Evolutionary conservation across 2,888 invertebrate species (phyloP).

Genomic region (Dichetophora obliterata): DNA sequence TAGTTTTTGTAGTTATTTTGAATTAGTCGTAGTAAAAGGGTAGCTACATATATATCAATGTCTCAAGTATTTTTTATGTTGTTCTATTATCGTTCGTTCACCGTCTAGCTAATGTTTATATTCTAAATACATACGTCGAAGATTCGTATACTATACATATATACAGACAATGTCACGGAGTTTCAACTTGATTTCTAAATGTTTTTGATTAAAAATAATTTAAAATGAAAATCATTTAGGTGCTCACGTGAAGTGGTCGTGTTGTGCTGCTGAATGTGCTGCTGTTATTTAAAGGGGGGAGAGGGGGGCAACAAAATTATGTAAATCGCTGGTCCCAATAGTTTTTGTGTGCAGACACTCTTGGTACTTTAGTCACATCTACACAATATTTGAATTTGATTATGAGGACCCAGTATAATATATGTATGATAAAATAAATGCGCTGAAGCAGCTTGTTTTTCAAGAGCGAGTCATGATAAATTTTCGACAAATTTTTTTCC

Average conservation of each 20-base stretch:
- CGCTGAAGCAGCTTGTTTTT: slow-evolving; percentile 18
- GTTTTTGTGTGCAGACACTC: not conserved
- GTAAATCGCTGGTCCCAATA: not conserved
- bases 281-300: not conserved
- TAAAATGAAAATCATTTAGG: slow-evolving; percentile 14
- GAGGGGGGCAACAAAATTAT: not conserved
- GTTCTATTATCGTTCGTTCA: no score
- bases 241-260: slow-evolving; percentile 48
- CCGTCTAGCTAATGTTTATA: no score
- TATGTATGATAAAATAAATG: slow-evolving; percentile 18
- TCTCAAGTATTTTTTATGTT: no score
- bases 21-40: no score
- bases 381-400: not conserved
- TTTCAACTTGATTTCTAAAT: slow-evolving; percentile 11
- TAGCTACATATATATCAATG: no score
- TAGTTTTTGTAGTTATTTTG: no score
- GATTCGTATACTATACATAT: no score
- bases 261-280: slow-evolving; percentile 1
- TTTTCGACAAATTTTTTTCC: not conserved
- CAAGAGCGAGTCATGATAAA: slow-evolving; percentile 13
- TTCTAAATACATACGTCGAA: no score
- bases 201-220: slow-evolving; percentile 26
- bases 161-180: not conserved
- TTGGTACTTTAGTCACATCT: not conserved
- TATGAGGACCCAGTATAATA: not conserved